Percentiles rank a stretch among this genome's conserved stretches.
Conservation (phyloP, 2,797 vertebrate genomes). For the Danio choprae region DNA sequence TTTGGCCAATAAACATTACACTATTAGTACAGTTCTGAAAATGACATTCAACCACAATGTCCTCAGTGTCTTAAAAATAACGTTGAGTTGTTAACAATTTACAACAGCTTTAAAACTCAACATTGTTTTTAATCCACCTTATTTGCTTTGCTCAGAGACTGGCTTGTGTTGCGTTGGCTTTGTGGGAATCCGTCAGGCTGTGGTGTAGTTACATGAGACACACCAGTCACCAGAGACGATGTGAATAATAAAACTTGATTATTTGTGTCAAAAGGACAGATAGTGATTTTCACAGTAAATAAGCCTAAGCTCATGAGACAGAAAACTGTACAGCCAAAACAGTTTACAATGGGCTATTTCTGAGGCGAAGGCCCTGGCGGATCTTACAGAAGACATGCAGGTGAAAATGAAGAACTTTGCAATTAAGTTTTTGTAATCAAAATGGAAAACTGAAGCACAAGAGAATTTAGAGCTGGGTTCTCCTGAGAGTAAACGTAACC, state of each 20-base stretch:
- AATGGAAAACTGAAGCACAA: neutral
- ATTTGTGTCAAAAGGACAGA: slow-evolving; percentile 25
- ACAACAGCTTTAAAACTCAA: neutral
- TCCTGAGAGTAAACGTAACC: neutral
- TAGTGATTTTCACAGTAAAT: slow-evolving; percentile 19
- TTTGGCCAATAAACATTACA: no score
- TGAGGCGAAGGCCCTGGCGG: neutral
- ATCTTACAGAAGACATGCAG: neutral
- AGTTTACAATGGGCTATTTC: neutral
- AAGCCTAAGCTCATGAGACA: neutral
- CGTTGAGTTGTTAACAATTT: neutral
- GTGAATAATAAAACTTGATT: slow-evolving; percentile 1
- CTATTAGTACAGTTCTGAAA: no score
- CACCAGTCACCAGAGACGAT: neutral
- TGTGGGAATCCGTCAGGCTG: neutral
- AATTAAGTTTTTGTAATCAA: slow-evolving; percentile 18
- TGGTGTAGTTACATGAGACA: slow-evolving; percentile 6
- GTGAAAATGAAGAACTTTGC: slow-evolving; percentile 18
- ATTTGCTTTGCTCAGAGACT: neutral
- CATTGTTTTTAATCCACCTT: neutral
- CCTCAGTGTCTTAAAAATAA: no score
- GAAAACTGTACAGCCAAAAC: slow-evolving; percentile 1
- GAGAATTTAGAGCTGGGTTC: neutral
- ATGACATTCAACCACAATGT: no score
- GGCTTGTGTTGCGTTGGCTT: neutral